These are phyloP conservation scores for Callyntrura guangdongensis DNA, from an alignment of 2,888 invertebrate species.

Conservation along the genomic window DNA sequence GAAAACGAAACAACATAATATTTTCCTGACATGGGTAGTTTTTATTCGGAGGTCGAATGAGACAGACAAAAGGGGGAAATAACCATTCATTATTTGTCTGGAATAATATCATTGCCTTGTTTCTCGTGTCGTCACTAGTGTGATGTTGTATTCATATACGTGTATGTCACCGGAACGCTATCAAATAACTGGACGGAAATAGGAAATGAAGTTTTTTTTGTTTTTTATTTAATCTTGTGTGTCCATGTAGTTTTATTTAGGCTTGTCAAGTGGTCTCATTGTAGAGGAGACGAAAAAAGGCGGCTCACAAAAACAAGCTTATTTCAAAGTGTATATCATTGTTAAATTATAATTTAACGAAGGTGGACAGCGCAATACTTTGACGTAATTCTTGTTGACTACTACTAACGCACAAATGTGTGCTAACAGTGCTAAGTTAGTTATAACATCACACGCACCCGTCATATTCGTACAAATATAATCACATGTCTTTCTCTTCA, in stretches of 20 bases:
- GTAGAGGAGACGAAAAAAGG: not conserved
- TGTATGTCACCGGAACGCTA: not conserved
- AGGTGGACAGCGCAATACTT: too few species aligned
- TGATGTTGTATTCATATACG: not conserved
- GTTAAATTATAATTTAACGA: too few species aligned
- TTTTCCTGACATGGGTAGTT: not conserved
- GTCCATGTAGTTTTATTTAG: constrained; percentile 6
- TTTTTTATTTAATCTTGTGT: not conserved
- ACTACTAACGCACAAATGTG: not conserved
- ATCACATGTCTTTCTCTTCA: too few species aligned
- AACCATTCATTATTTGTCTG: constrained; percentile 42
- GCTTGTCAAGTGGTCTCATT: not conserved
- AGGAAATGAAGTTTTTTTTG: constrained; percentile 57
- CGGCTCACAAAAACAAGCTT: not conserved
- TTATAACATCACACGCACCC: too few species aligned
- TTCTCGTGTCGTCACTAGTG: not conserved
- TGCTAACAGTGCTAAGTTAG: too few species aligned
- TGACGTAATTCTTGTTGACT: not conserved
- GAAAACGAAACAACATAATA: not conserved
- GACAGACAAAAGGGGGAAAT: not conserved
- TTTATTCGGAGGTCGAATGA: not conserved
- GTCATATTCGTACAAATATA: too few species aligned
- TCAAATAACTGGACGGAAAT: constrained; percentile 26
- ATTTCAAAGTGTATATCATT: too few species aligned
- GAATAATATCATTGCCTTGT: not conserved